Evolutionary conservation across 2,797 vertebrate genomes (phyloP).

Genomic region (Phrynocephalus vlangalii): DNA sequence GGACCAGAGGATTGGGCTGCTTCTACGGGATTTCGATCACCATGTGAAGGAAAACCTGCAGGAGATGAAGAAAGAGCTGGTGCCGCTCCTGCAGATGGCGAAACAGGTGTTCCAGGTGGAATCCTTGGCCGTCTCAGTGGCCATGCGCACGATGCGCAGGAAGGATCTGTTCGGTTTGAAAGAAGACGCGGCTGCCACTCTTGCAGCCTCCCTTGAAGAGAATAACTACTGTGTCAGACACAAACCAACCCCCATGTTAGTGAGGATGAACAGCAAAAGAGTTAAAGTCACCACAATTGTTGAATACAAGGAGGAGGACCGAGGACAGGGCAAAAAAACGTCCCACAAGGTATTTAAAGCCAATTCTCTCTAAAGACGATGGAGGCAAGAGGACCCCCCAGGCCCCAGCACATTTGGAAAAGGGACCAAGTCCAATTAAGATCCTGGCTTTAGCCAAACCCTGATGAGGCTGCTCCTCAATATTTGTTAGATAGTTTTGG

Average conservation of each 20-base stretch:
- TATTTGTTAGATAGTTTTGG: too few relatives aligned
- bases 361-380: too few relatives aligned
- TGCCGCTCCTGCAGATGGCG: constrained; percentile 75
- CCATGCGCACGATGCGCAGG: constrained; percentile 76
- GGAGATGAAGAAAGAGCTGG: constrained; percentile 78
- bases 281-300: constrained; percentile 75
- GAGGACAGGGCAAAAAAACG: constrained; percentile 50
- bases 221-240: constrained; percentile 49
- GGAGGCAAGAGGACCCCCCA: too few relatives aligned
- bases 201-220: constrained; percentile 56
- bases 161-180: constrained; percentile 72
- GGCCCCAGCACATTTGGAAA: too few relatives aligned
- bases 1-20: constrained; percentile 60
- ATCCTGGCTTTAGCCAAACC: too few relatives aligned
- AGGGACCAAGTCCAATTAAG: too few relatives aligned
- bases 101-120: constrained; percentile 82
- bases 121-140: constrained; percentile 80
- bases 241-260: constrained; percentile 17
- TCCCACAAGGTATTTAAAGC: constrained; percentile 63
- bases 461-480: too few relatives aligned
- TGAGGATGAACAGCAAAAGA: constrained; percentile 67
- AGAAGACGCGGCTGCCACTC: constrained; percentile 63
- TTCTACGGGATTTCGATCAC: constrained; percentile 62
- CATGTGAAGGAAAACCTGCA: constrained; percentile 77
- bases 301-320: constrained; percentile 64